Percentiles rank a stretch among this genome's conserved stretches.
Evolutionary conservation across 2,888 invertebrate genomes (phyloP).

Genomic region (Marronus borbonicus): DNA sequence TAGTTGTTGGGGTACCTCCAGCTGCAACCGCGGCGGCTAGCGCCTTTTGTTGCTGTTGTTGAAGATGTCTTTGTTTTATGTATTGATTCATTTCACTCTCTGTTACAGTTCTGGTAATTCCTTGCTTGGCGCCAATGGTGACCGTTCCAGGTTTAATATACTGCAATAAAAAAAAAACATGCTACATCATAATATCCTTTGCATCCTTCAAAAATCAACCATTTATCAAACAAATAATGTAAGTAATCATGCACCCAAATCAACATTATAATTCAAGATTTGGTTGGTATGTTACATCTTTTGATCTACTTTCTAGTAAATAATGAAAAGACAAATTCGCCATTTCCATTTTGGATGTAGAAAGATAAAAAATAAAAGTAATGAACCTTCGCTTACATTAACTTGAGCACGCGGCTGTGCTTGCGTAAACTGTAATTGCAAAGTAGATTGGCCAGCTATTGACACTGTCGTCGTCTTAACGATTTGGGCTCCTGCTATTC

Average conservation of each 20-base stretch:
- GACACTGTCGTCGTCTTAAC: conserved; percentile 67
- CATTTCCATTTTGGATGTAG: conserved; percentile 19
- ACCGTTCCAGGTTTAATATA: conserved; percentile 69
- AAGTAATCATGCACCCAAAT: conserved; percentile 49
- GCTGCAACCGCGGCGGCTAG: conserved; percentile 61
- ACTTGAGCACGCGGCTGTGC: conserved; percentile 60
- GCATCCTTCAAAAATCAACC: neutral
- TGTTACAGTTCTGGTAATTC: conserved; percentile 69
- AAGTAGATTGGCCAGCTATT: conserved; percentile 62
- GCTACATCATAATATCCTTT: neutral
- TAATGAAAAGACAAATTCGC: conserved; percentile 14
- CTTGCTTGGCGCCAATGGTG: conserved; percentile 65
- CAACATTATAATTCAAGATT: conserved; percentile 26
- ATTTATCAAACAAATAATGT: neutral
- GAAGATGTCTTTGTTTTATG: conserved; percentile 69
- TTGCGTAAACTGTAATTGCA: conserved; percentile 68
- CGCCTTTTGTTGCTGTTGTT: conserved; percentile 65
- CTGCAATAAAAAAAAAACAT: conserved; percentile 55
- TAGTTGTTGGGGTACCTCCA: conserved; percentile 61
- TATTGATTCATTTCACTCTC: conserved; percentile 74
- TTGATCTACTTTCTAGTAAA: conserved; percentile 49
- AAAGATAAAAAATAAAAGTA: conserved; percentile 7
- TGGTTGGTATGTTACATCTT: conserved; percentile 48
- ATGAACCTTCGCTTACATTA: conserved; percentile 35
- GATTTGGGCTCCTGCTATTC: conserved; percentile 55